Base-by-base conservation (phyloP, 2,113 vertebrate genomes). In the Pelusios castaneus region DNA sequence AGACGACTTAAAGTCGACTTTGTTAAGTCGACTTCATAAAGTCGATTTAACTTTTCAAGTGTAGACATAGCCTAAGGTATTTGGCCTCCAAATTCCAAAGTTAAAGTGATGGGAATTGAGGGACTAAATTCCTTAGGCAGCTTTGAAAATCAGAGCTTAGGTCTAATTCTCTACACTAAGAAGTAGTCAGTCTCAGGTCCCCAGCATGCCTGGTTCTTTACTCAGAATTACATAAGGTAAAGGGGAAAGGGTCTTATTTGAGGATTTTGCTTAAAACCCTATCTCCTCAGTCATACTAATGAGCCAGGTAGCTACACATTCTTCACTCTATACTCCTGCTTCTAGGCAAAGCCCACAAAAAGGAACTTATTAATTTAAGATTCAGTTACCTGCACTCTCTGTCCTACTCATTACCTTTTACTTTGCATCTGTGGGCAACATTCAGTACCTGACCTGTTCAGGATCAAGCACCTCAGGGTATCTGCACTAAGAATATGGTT, bases 351-450 rank as follows among this genome's bases (percentile, higher is more conserved):
- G 1, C 16, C 77, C 10, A 43, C 1, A 13, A 7, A 13, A 82
- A 3, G 55, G 10, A 4, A 10, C 84, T 94, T 92, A 41, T 82
- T 58, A 77, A 27, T n/a, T 5, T 55, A 12, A 3, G 8, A 87
- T 87, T 85, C 70, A 78, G 77, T 89, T 83, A 14, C 27, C 87
- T 14, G 82, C 82, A 76, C 10, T 55, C 38, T 17, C 90, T 77
- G 5, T 89, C 4, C 58, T 94, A 56, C 6, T 78, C 52, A 47
- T 41, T 80, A 87, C 16, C 8, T 88, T 95, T 88, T 70, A 67
- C n/a, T 89, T 84, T 87, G 54, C 13, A 82, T 21, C 19, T 85
- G 29, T 22, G 34, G 24, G 3, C 38, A 85, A 67, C 47, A 85
- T 5, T 82, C 5, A 45, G 10, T 80, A 3, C 34, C 80, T 75